Conservation (phyloP, 2,888 invertebrate genomes). For the Acrobasis suavella region DNA sequence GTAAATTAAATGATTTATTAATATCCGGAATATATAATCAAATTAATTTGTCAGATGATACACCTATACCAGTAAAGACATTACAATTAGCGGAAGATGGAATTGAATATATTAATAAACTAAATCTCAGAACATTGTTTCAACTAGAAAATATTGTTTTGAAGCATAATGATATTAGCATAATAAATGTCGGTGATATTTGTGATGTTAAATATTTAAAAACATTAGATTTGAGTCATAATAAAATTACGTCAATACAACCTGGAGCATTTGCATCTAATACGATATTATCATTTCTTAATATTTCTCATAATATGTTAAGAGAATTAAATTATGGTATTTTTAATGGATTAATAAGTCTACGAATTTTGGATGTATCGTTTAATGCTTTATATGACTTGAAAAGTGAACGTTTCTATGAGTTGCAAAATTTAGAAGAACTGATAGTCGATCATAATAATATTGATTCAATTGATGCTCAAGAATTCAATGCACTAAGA, state of each 20-base stretch:
- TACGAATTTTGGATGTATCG: slow-evolving; percentile 57
- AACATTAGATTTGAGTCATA: slow-evolving; percentile 56
- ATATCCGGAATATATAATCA: slow-evolving; percentile 47
- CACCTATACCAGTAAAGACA: slow-evolving; percentile 35
- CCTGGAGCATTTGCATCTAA: slow-evolving; percentile 60
- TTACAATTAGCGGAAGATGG: slow-evolving; percentile 46
- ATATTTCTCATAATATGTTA: slow-evolving; percentile 60
- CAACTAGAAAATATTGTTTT: slow-evolving; percentile 43
- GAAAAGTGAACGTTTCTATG: slow-evolving; percentile 55
- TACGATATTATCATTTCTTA: slow-evolving; percentile 42
- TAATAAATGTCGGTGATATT: slow-evolving; percentile 46
- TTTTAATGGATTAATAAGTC: slow-evolving; percentile 50
- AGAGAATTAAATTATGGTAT: slow-evolving; percentile 52
- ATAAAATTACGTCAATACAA: slow-evolving; percentile 55
- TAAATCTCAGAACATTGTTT: slow-evolving; percentile 43
- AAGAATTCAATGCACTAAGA: slow-evolving; percentile 48
- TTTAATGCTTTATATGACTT: slow-evolving; percentile 55
- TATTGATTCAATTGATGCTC: slow-evolving; percentile 45
- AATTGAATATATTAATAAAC: slow-evolving; percentile 42
- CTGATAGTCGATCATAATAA: slow-evolving; percentile 60
- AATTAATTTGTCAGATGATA: slow-evolving; percentile 39
- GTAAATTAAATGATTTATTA: slow-evolving; percentile 41
- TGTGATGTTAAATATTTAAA: slow-evolving; percentile 41
- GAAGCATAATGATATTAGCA: slow-evolving; percentile 47
- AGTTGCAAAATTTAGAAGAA: slow-evolving; percentile 44